A percentile compares a stretch with the other conserved stretches of the same genome.
phyloP scores from a whole-genome alignment of 2,113 vertebrate genomes.

The Chaetops frenatus region DNA sequence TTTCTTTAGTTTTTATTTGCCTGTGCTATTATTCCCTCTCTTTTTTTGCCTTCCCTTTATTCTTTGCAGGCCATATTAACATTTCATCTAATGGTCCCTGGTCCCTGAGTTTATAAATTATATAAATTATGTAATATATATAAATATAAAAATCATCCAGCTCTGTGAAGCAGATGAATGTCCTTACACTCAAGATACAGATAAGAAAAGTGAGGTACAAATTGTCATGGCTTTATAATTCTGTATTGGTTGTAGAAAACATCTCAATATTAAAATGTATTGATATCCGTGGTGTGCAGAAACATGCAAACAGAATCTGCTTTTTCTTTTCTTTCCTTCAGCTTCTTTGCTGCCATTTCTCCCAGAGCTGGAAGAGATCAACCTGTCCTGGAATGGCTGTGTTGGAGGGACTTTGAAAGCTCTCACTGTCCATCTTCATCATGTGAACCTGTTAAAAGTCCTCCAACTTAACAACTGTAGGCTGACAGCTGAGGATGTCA shows the following conservation, averaged over 20 bases:
- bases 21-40: not conserved
- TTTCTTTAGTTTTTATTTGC: not conserved
- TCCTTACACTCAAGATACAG: not conserved
- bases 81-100: not conserved
- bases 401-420: conserved; percentile 74
- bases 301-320: not conserved
- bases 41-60: not conserved
- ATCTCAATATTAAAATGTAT: not conserved
- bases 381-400: conserved; percentile 86
- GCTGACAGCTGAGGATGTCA: conserved; percentile 74
- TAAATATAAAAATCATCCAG: not conserved
- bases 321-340: not conserved
- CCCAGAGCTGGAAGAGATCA: conserved; percentile 80
- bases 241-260: not conserved
- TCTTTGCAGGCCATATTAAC: not conserved
- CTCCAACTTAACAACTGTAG: conserved; percentile 81
- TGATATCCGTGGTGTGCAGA: not conserved
- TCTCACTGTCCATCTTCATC: conserved; percentile 75
- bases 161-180: not conserved
- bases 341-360: conserved; percentile 69
- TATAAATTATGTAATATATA: not conserved
- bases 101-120: not conserved
- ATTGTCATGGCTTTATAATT: not conserved
- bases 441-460: conserved; percentile 67
- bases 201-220: not conserved